Evolutionary conservation across 2,797 vertebrate species (phyloP), one percentile per base, ranked within the genome.

Genomic region (Myotis vivesi): DNA sequence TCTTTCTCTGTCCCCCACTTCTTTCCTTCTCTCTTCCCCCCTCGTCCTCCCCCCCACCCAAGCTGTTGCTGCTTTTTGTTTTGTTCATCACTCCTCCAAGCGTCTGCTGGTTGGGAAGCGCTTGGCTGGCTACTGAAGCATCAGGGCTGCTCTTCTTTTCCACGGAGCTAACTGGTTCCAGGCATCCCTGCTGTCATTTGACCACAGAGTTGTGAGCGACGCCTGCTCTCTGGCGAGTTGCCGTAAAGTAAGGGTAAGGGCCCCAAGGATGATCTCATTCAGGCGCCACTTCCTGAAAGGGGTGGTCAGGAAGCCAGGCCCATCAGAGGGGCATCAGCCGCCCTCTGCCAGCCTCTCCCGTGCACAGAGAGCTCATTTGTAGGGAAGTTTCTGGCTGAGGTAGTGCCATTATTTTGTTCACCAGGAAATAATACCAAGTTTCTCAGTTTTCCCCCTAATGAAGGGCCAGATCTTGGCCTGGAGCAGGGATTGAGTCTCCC

Each of bases 391-490:
- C 71, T 57, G 71, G 55, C 44, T 68, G 33, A 89, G 66, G 57
- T 23, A 46, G 38, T 2, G 0, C 62, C 69, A 6, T 69, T 95
- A 28, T 79, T 93, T 91, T 81, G 33, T 83, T 95, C 75, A 86
- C 41, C 17, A 75, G 77, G 79, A 94, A 96, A 80, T 86, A 88
- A 93, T 79, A 92, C 89, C 25, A 15, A 41, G 36, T 94, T 87
- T 97, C 89, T 96, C 55, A n/a, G 23, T 94, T 89, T 95, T 91
- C 80, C 33, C 25, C 44, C 82, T 92, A 83, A 30, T 72, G 83
- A 94, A 81, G 30, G 33, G 62, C 55, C 73, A 49, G 85, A 49
- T 38, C 76, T 91, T 57, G 80, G 44, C 81, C 55, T 46, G 4
- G 77, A 84, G 73, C 15, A 22, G 22, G 12, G 22, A 53, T 36